phyloP scores from a whole-genome alignment of 2,888 invertebrate genomes.

The Calameuta filiformis region DNA sequence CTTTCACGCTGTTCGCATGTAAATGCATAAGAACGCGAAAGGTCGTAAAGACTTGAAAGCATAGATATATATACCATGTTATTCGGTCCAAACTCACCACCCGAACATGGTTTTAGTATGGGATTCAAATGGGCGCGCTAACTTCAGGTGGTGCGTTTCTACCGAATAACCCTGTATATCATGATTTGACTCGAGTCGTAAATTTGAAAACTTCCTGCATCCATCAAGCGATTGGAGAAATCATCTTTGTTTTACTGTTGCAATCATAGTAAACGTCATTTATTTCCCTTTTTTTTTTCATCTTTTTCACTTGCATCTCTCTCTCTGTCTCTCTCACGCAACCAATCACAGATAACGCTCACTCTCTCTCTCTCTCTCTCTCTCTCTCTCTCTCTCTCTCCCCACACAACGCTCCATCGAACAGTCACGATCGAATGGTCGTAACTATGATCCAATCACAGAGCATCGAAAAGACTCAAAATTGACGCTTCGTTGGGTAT shows the following conservation, averaged over 20 bases:
- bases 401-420: too few species aligned
- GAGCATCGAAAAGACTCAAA: too few species aligned
- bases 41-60: background rate
- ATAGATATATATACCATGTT: background rate
- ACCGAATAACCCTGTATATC: too few species aligned
- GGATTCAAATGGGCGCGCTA: too few species aligned
- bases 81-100: too few species aligned
- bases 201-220: background rate
- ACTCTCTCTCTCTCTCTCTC: too few species aligned
- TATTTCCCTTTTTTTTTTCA: background rate
- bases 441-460: too few species aligned
- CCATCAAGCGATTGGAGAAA: background rate
- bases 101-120: too few species aligned
- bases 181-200: background rate
- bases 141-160: too few species aligned
- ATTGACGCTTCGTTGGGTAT: background rate
- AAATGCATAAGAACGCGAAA: background rate
- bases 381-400: too few species aligned
- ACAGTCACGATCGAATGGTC: too few species aligned
- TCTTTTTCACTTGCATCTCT: conserved; percentile 2
- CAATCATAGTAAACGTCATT: background rate
- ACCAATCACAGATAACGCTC: too few species aligned
- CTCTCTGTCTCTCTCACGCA: background rate
- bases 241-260: background rate
- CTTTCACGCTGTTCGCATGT: background rate